Percentiles rank a stretch among this genome's conserved stretches.
Evolutionary conservation across 2,888 invertebrate species (phyloP).

Genomic region (Polyommatus icarus): DNA sequence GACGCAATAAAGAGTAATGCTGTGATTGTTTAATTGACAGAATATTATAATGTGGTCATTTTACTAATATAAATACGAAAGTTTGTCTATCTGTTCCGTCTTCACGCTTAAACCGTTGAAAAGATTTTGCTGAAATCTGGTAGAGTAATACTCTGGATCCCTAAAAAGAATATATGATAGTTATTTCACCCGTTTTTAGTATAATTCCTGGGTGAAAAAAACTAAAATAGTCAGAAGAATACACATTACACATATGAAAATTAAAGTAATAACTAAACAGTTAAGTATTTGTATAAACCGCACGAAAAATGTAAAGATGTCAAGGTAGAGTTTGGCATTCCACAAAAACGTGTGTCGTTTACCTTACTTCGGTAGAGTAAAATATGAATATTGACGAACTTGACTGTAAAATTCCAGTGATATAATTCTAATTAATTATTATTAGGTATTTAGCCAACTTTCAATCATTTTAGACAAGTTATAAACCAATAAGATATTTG

Average conservation of each 20-base stretch:
- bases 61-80: no score
- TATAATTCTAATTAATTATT: no score
- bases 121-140: neutral
- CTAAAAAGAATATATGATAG: neutral
- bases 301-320: constrained; percentile 7
- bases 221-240: neutral
- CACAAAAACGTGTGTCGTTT: neutral
- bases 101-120: neutral
- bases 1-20: constrained; percentile 30
- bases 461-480: no score
- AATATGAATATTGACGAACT: neutral
- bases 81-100: neutral
- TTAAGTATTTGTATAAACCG: no score
- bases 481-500: no score
- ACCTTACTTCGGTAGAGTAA: neutral
- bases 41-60: neutral
- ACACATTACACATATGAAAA: neutral
- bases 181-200: neutral
- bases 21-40: constrained; percentile 28
- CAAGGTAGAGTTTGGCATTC: neutral
- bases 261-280: no score
- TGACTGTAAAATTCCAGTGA: no score
- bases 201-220: neutral
- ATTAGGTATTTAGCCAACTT: no score
- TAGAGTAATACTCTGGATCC: neutral